Base-by-base conservation (phyloP, 2,888 invertebrate genomes). In the Melanostoma mellinum region DNA sequence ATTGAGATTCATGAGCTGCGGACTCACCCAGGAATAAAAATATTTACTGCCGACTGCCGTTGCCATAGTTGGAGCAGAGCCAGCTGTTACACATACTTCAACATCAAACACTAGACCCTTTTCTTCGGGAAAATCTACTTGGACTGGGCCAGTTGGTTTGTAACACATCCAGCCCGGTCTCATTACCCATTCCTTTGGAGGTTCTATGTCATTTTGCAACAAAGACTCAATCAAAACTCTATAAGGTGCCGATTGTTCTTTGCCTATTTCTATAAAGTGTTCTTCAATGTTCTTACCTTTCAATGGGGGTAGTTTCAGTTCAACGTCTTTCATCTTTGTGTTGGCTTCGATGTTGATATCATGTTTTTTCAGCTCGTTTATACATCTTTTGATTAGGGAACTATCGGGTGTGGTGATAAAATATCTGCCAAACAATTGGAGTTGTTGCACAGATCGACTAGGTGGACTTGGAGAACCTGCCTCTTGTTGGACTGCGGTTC, bases 11-110 rank as follows among this genome's bases (percentile, higher is more conserved):
- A 86, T 92, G 0, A 99, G 89, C 6, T 94, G 92, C 4, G 94
- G 93, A 89, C 97, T 97, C 6, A 97, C 95, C 99, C 99, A 99
- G 10, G 97, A 95, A 89, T 99, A 99, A 99, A 99, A 99, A 74
- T 96, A 94, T 77, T 94, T 92, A 32, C 93, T 90, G 38, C 98
- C 96, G 0, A 97, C 96, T 9, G 99, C 99, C 80, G 97, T 96
- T 0, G 99, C 99, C 86, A 99, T 89, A 0, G 97, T 97, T 0
- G 99, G 99, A 52, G 94, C 92, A 86, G 94, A 94, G 0, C 98
- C 98, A 63, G 95, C 96, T 20, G 92, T 92, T 92, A 97, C 93
- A 86, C 98, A 95, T 0, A 98, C 96, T 92, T 99, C 99, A 58
- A 98, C 96, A 92, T 99, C 99, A 92, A 99, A 97, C 71, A 99